These are phyloP conservation scores for Orbicella faveolata DNA, from an alignment of 64 coral and sea anemone species.

Conservation along the genomic window DNA sequence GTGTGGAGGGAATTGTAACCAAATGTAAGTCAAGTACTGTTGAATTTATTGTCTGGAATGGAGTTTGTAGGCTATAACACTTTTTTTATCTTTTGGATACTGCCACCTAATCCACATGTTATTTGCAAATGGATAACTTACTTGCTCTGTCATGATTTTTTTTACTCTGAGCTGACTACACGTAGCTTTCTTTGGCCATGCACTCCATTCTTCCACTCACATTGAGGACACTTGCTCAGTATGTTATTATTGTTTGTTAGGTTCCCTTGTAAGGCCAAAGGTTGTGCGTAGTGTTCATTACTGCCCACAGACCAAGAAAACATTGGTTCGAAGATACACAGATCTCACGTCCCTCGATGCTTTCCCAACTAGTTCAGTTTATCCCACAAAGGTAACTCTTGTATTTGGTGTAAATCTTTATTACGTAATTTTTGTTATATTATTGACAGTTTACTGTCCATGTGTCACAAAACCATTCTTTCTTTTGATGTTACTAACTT, in stretches of 20 bases:
- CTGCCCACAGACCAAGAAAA: constrained; percentile 98
- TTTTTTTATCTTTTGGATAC: too few species aligned
- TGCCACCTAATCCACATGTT: too few species aligned
- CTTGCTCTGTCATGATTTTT: too few species aligned
- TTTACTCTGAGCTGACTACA: too few species aligned
- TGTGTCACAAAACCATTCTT: too few species aligned
- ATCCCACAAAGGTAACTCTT: constrained; percentile 90
- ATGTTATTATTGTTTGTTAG: constrained; percentile 9
- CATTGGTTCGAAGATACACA: constrained; percentile 79
- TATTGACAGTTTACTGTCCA: too few species aligned
- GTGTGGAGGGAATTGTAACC: constrained; percentile 96
- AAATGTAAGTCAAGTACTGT: constrained; percentile 75
- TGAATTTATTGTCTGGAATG: background rate
- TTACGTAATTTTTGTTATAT: too few species aligned
- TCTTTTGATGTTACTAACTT: too few species aligned
- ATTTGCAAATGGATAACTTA: too few species aligned
- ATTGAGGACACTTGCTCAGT: background rate
- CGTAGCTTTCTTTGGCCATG: too few species aligned
- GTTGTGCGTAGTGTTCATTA: constrained; percentile 98
- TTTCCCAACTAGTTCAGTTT: constrained; percentile 85
- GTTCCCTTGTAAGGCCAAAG: constrained; percentile 91
- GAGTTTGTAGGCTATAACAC: too few species aligned
- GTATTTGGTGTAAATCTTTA: background rate
- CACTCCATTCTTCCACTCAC: too few species aligned
- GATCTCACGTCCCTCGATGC: constrained; percentile 97